Evolutionary conservation across 1,140 invertebrate genomes (phyloP).

Genomic region (Nomia melanderi): DNA sequence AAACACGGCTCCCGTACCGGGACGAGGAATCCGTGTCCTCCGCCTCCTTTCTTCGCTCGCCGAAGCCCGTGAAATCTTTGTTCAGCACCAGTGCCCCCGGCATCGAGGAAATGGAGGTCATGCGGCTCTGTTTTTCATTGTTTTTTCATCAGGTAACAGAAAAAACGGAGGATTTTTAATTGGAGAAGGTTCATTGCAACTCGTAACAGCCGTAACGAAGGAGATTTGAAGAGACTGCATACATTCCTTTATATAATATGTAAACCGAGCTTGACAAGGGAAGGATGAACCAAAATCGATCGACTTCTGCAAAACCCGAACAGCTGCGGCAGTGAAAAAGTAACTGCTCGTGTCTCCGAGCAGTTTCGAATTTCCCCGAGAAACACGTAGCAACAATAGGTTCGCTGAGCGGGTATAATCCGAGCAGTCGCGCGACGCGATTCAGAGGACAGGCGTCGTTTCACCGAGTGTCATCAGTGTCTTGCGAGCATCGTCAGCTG

Average conservation of each 20-base stretch:
- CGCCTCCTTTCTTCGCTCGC: constrained; percentile 7
- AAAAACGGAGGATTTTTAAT: no score
- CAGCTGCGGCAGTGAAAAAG: background rate
- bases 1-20: constrained; percentile 34
- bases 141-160: no score
- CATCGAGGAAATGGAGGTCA: constrained; percentile 21
- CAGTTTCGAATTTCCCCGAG: background rate
- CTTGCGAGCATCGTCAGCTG: constrained; percentile 35
- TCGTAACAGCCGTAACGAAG: no score
- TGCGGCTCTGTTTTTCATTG: background rate
- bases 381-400: constrained; percentile 25
- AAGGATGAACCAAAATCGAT: no score
- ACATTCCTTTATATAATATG: no score
- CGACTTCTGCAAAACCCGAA: background rate
- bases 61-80: constrained; percentile 18
- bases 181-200: no score
- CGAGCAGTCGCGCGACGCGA: constrained; percentile 32
- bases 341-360: background rate
- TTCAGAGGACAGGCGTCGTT: background rate
- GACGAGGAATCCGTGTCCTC: constrained; percentile 14
- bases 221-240: no score
- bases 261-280: no score
- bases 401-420: constrained; percentile 52
- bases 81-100: constrained; percentile 10
- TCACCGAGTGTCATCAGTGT: constrained; percentile 3